phyloP scores from a whole-genome alignment of 2,797 vertebrate genomes.

The Merluccius polli region DNA sequence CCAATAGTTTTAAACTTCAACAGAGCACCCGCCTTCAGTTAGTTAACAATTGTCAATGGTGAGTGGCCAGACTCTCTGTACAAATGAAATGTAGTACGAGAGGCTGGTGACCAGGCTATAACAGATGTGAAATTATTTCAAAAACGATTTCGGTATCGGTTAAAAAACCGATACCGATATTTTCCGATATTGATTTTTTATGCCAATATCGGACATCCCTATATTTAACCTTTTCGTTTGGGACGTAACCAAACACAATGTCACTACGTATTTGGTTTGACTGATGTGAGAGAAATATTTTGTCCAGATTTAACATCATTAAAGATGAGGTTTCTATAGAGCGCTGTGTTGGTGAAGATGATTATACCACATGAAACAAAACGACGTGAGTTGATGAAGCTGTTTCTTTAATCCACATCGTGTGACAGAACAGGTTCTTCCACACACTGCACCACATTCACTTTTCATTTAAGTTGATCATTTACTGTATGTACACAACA shows the following conservation, averaged over 20 bases:
- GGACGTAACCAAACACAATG: not conserved
- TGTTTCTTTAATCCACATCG: not conserved
- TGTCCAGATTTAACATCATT: not conserved
- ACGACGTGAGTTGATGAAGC: not conserved
- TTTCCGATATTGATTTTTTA: too few species aligned
- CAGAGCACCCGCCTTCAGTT: too few species aligned
- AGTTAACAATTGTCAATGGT: too few species aligned
- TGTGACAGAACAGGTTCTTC: not conserved
- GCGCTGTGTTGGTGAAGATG: too few species aligned
- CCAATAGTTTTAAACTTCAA: too few species aligned
- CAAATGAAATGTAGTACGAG: too few species aligned
- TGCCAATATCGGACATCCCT: too few species aligned
- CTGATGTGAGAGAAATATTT: not conserved
- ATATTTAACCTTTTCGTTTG: not conserved
- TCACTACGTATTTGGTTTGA: not conserved
- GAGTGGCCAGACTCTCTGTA: too few species aligned
- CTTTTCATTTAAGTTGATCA: not conserved
- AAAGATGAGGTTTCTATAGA: not conserved
- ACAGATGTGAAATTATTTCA: too few species aligned
- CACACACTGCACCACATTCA: slow-evolving; percentile 10
- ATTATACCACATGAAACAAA: not conserved
- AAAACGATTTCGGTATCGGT: too few species aligned
- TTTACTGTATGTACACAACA: slow-evolving; percentile 4
- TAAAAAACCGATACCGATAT: too few species aligned
- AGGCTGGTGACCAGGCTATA: too few species aligned